Base-by-base conservation (phyloP, 2,113 vertebrate genomes). In the Sceloporus undulatus region DNA sequence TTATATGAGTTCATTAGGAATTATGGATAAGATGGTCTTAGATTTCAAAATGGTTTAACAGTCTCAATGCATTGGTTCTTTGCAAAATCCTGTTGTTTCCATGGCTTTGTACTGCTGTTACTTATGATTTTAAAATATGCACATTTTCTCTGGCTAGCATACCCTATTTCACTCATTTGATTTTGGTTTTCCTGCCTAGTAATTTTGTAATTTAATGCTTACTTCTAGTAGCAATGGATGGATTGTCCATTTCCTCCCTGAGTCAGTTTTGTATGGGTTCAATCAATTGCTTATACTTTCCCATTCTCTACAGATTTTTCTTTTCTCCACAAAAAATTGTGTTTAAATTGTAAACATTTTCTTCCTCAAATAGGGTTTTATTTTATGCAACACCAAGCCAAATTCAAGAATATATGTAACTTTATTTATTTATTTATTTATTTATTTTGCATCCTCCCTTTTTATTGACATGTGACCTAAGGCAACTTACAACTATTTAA, bases 21-120 rank as follows among this genome's bases (percentile, higher is more conserved):
- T 1, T 86, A 14, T 27, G 19, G 68, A 34, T 71, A 62, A 29
- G 1, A 16, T 29, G 59, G 27, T 52, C 25, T 75, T 54, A 4
- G 82, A n/a, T 75, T 73, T 82, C 9, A 7, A 21, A 34, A 62
- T 40, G 29, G 70, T 14, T 8, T 81, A 73, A 65, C 18, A 10
- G 54, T 29, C 54, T 38, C 27, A 56, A 9, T 16, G 25, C 6
- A n/a, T 14, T 9, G 27, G 1, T 34, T 78, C 38, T 78, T 27
- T 78, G 16, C 59, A 78, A 66, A 85, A 68, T 68, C 25, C 19
- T 75, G 83, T 75, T 38, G 54, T 85, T 85, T 85, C 52, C 83
- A 54, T 85, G 70, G 56, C 14, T 68, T 38, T 56, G 34, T 27
- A 18, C 34, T 74, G 19, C 9, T 59, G 18, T 62, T 9, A 29